Percentiles rank a stretch among this genome's conserved stretches.
Conservation (phyloP, 2,797 vertebrate genomes). For the Zenarchopterus dispar region DNA sequence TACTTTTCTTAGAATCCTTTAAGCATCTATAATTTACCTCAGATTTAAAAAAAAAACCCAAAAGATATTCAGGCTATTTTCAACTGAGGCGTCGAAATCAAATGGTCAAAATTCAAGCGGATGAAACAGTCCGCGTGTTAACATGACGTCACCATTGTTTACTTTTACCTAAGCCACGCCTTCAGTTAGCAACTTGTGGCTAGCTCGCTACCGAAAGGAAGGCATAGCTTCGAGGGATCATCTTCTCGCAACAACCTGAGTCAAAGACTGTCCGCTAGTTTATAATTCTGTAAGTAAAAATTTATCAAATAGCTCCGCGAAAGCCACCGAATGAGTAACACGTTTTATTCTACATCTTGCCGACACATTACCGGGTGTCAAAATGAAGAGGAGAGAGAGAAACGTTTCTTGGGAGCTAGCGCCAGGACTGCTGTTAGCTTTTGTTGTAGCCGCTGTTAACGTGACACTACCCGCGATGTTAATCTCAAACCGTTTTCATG, state of each 20-base stretch:
- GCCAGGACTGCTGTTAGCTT: conserved; percentile 65
- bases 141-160: conserved; percentile 81
- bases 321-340: rapidly evolving
- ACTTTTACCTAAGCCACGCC: conserved; percentile 78
- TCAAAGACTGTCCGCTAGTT: conserved; percentile 50
- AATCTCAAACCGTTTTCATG: conserved; percentile 15
- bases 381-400: conserved; percentile 18
- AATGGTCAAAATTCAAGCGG: conserved; percentile 22
- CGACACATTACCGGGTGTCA: conserved; percentile 6
- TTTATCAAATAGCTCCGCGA: not conserved
- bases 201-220: conserved; percentile 66
- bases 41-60: too few species aligned
- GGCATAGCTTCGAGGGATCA: conserved; percentile 48
- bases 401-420: conserved; percentile 61
- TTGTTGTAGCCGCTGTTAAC: conserved; percentile 61
- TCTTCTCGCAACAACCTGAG: conserved; percentile 60
- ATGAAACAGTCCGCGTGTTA: conserved; percentile 60
- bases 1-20: too few species aligned
- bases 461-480: conserved; percentile 18
- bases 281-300: conserved; percentile 65
- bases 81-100: not conserved
- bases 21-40: too few species aligned
- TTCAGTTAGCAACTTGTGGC: conserved; percentile 77
- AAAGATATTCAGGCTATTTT: too few species aligned
- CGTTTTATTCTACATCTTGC: not conserved